phyloP scores from a whole-genome alignment of 2,113 vertebrate genomes.

The Catharus fuscescens region DNA sequence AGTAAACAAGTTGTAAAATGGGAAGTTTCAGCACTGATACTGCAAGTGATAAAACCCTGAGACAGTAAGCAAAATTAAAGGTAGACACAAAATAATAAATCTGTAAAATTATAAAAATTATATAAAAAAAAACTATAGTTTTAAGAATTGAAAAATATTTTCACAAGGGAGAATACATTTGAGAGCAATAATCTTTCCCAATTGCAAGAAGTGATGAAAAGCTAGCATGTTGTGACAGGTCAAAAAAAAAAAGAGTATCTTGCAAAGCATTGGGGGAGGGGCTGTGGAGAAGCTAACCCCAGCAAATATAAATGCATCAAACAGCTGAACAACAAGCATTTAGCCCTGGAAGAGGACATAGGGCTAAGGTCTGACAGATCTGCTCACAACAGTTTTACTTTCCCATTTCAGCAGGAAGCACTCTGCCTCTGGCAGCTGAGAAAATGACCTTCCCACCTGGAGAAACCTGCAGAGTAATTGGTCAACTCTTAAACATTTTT shows the following conservation, averaged over 20 bases:
- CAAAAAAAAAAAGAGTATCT: not conserved
- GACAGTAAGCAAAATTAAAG: not conserved
- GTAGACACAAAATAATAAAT: not conserved
- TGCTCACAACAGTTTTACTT: not conserved
- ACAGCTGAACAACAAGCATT: not conserved
- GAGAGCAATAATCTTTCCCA: not conserved
- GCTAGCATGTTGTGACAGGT: not conserved
- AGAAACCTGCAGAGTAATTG: accelerated
- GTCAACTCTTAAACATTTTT: not conserved
- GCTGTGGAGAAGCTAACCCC: not conserved
- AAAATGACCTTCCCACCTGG: not conserved
- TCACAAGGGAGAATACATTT: not conserved
- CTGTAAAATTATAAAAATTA: not conserved
- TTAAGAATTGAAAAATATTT: not conserved
- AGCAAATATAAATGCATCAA: not conserved
- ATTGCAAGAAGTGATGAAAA: not conserved
- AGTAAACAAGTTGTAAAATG: not conserved
- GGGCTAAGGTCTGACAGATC: not conserved
- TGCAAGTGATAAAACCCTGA: not conserved
- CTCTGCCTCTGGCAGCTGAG: not conserved
- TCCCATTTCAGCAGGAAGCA: not conserved
- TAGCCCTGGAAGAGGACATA: not conserved
- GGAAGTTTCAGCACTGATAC: not conserved
- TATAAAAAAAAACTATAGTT: not conserved
- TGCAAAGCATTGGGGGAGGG: not conserved